These are phyloP conservation scores for Eustalomyia histrio DNA, from an alignment of 2,888 invertebrate genomes.

Conservation along the genomic window DNA sequence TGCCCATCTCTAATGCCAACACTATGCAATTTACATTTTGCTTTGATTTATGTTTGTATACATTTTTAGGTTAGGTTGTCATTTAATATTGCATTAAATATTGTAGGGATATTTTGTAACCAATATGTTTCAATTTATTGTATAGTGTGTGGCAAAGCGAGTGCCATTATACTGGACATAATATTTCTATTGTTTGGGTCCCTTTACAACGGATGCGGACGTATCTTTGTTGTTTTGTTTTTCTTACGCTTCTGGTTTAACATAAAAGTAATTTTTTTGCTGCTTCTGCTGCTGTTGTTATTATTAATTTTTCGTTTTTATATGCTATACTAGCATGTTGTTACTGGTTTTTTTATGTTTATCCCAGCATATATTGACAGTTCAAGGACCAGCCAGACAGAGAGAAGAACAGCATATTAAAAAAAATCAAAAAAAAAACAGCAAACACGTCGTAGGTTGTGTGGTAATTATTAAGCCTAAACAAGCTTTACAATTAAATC, in stretches of 20 bases:
- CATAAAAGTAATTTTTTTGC: slow-evolving; percentile 55
- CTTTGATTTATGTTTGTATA: too few relatives aligned
- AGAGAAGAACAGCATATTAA: slow-evolving; percentile 66
- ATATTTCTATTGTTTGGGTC: too few relatives aligned
- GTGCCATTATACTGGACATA: too few relatives aligned
- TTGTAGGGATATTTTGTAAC: too few relatives aligned
- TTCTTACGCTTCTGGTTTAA: slow-evolving; percentile 61
- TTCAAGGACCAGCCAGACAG: slow-evolving; percentile 76
- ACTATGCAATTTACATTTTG: too few relatives aligned
- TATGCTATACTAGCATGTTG: slow-evolving; percentile 45
- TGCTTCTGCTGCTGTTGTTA: slow-evolving; percentile 37
- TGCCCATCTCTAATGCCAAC: too few relatives aligned
- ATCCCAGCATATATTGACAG: slow-evolving; percentile 70
- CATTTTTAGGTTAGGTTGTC: too few relatives aligned
- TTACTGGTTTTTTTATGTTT: slow-evolving; percentile 64
- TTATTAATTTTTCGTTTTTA: slow-evolving; percentile 54
- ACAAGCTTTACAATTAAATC: too few relatives aligned
- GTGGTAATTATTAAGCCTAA: neutral
- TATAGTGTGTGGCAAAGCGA: too few relatives aligned
- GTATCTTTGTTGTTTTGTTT: slow-evolving; percentile 42
- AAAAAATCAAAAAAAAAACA: slow-evolving; percentile 55
- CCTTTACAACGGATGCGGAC: slow-evolving; percentile 60
- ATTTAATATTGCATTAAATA: too few relatives aligned
- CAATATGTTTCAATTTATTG: too few relatives aligned
- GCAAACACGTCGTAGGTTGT: slow-evolving; percentile 39